phyloP scores from a whole-genome alignment of 2,113 vertebrate species.

The crab-eating macaque (Macaca fascicularis) region DNA sequence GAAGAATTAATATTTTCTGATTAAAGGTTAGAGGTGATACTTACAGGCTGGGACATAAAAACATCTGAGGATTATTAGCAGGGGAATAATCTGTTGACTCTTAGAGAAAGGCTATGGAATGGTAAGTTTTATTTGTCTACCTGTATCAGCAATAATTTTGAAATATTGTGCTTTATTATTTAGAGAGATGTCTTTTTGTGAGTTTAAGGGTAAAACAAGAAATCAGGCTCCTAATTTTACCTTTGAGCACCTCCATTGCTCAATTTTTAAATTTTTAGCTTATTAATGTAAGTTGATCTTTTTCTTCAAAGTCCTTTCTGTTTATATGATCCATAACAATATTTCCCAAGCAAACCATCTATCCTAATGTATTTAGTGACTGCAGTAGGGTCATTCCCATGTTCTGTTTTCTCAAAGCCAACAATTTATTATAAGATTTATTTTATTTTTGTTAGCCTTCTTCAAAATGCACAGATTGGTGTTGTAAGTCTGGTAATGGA shows the following conservation, averaged over 20 bases:
- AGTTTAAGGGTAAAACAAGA: not conserved
- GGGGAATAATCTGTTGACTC: not conserved
- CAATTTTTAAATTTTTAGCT: not conserved
- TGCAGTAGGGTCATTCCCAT: not conserved
- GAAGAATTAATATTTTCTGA: not conserved
- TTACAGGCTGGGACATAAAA: not conserved
- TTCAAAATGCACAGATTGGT: not conserved
- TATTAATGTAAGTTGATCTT: not conserved
- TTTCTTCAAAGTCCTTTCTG: not conserved
- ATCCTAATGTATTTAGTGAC: not conserved
- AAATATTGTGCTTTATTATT: not conserved
- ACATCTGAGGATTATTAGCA: not conserved
- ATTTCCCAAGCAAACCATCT: not conserved
- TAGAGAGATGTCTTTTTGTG: not conserved
- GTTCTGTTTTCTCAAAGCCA: not conserved
- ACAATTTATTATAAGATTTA: not conserved
- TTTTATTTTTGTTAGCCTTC: not conserved
- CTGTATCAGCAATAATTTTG: not conserved
- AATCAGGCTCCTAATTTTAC: not conserved
- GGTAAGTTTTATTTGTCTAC: not conserved
- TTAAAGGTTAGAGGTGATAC: not conserved
- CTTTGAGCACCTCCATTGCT: not conserved
- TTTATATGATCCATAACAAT: not conserved
- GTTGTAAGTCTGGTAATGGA: not conserved
- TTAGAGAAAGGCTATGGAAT: not conserved